Conservation (phyloP, 2,797 vertebrate species). For the Oophaga sylvatica region DNA sequence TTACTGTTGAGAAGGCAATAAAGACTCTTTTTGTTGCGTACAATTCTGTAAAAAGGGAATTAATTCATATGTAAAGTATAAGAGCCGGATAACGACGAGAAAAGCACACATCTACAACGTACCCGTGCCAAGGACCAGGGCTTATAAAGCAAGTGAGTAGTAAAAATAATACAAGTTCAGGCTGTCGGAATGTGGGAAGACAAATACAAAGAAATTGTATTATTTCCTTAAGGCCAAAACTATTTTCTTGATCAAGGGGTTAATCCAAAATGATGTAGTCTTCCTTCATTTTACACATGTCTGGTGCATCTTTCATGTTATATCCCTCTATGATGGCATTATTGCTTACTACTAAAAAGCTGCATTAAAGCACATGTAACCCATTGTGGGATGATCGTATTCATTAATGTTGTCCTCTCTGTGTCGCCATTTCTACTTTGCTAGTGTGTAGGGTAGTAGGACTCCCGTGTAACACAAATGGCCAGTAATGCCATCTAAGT, state of each 20-base stretch:
- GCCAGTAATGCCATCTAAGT: neutral
- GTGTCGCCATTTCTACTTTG: neutral
- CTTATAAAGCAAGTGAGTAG: neutral
- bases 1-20: neutral
- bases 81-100: neutral
- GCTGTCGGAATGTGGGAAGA: neutral
- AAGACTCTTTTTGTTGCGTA: neutral
- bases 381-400: neutral
- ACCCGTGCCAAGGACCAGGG: neutral
- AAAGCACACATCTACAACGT: neutral
- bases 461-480: neutral
- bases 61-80: neutral
- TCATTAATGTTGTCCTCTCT: neutral
- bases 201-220: neutral
- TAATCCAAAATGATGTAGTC: neutral
- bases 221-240: neutral
- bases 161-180: neutral
- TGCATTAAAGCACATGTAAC: neutral
- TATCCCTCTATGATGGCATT: neutral
- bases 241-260: neutral
- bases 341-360: neutral
- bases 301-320: neutral
- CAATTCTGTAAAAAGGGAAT: neutral
- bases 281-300: neutral
- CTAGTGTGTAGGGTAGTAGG: neutral